Conservation (phyloP, 1,140 invertebrate genomes). For the Nylanderia fulva region DNA sequence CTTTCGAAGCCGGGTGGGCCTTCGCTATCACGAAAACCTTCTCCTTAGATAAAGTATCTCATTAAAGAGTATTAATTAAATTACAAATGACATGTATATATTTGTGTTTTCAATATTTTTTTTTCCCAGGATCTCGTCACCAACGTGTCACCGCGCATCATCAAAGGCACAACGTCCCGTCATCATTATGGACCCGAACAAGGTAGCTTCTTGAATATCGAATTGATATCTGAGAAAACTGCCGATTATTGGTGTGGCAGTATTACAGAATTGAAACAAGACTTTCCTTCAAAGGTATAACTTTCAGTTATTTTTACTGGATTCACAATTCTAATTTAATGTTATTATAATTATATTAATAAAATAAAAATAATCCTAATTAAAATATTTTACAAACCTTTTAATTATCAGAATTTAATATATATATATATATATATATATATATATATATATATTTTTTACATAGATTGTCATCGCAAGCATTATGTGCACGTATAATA, state of each 20-base stretch:
- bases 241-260: slow-evolving; percentile 96
- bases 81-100: not conserved
- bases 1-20: slow-evolving; percentile 98
- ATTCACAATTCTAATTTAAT: not conserved
- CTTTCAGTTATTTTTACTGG: not conserved
- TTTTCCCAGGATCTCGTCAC: slow-evolving; percentile 94
- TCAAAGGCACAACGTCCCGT: slow-evolving; percentile 96
- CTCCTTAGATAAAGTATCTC: slow-evolving; percentile 94
- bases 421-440: too few relatives aligned
- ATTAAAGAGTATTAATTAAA: not conserved
- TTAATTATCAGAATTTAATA: not conserved
- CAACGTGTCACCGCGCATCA: slow-evolving; percentile 98
- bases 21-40: slow-evolving; percentile 99
- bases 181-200: slow-evolving; percentile 97
- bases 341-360: not conserved
- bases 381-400: not conserved
- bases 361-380: not conserved
- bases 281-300: slow-evolving; percentile 94
- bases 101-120: not conserved
- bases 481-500: slow-evolving; percentile 97
- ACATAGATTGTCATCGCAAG: slow-evolving; percentile 96
- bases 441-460: too few relatives aligned
- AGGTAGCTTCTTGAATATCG: slow-evolving; percentile 98
- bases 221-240: slow-evolving; percentile 99
- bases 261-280: slow-evolving; percentile 95